Conservation (phyloP, 2,888 invertebrate genomes). For the Eupithecia subumbrata region DNA sequence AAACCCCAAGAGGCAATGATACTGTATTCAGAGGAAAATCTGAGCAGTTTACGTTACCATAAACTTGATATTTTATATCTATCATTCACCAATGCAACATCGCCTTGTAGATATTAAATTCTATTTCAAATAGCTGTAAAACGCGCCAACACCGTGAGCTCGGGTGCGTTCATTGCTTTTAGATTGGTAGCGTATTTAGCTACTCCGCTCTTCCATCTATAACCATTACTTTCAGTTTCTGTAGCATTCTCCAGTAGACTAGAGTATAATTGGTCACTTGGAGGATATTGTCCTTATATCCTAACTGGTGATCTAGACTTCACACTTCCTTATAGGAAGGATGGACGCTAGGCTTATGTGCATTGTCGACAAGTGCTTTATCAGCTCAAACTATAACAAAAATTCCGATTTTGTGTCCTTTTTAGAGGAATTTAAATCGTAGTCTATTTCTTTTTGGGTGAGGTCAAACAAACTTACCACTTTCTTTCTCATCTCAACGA, state of each 20-base stretch:
- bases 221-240: constrained; percentile 1
- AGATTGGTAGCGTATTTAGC: constrained; percentile 11
- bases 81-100: neutral
- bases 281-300: neutral
- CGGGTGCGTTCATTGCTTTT: constrained; percentile 16
- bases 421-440: no score
- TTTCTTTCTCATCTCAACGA: no score
- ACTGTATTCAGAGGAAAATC: neutral
- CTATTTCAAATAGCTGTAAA: constrained; percentile 3
- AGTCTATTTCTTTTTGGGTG: neutral
- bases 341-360: no score
- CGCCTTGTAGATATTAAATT: constrained; percentile 11
- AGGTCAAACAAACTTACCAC: no score
- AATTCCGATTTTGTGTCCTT: neutral
- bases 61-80: neutral
- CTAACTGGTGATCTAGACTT: neutral
- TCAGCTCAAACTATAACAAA: no score
- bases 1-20: neutral
- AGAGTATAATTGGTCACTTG: neutral
- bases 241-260: neutral
- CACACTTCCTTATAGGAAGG: neutral
- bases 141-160: neutral
- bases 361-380: no score
- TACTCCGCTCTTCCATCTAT: neutral
- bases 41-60: neutral